Base-by-base conservation (phyloP, 2,888 invertebrate genomes). In the Callyntrura guangdongensis region DNA sequence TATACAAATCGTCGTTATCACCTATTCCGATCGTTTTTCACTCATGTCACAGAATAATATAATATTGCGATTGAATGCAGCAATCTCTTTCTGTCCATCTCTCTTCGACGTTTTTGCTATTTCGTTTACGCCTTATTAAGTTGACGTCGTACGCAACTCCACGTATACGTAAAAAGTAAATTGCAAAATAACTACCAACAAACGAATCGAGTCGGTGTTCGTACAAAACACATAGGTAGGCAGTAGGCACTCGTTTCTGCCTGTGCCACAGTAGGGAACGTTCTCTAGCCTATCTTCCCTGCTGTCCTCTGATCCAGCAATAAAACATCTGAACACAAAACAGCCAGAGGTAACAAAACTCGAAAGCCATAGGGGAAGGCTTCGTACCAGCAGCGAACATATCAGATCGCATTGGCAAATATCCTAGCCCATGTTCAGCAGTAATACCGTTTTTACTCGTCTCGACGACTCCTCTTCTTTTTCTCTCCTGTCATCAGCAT, bases 401-500 rank as follows among this genome's bases (percentile, higher is more conserved):
- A n/a, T 20, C 36, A 56, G 27, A 56, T 77, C 77, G 14, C 49
- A 77, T 77, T 69, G 9, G 69, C 69, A 36, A 69, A 69, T 69
- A 27, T 64, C n/a, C 6, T 14, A 64, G 25, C 22, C 36, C 4
- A 72, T n/a, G 8, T 72, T 36, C 11, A 69, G 61, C 61, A 64
- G 20, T 64, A 22, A 64, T 64, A 64, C 0, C 61, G n/a, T 5
- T 27, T 49, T 6, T 72, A 47, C 72, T 47, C 17, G 22, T 27
- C 25, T 11, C 12, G n/a, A 17, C 20, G 9, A 22, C 53, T 53
- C 20, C 77, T 77, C 27, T 14, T 77, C 27, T 49, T 56, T 4
- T 12, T 59, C 59, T 81, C 20, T 81, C 61, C 61, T 81, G 81
- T 81, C 81, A 81, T 81, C 81, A 81, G 27, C 45, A 12, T 74